Percentiles rank a stretch among this genome's conserved stretches.
Conservation (phyloP, 2,113 vertebrate species). For the Heloderma charlesbogerti region DNA sequence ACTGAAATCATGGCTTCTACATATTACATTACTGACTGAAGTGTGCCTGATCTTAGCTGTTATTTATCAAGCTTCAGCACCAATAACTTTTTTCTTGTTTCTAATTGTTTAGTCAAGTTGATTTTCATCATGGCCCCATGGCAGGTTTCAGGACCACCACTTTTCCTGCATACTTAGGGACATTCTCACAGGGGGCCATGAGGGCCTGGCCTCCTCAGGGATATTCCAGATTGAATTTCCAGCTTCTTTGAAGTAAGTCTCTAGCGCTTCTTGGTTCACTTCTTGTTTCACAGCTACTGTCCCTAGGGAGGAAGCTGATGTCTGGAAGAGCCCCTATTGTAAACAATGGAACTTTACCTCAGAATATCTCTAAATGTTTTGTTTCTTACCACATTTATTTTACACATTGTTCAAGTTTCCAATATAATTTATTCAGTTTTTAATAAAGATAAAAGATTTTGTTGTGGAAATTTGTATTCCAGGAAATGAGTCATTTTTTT, state of each 20-base stretch:
- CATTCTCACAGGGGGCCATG: not conserved
- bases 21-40: not conserved
- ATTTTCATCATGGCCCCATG: too few relatives aligned
- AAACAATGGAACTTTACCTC: not conserved
- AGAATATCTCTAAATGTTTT: not conserved
- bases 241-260: not conserved
- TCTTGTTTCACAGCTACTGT: not conserved
- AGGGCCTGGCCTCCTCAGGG: not conserved
- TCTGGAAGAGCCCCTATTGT: not conserved
- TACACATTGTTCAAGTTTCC: not conserved
- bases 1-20: not conserved
- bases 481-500: not conserved
- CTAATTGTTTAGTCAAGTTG: not conserved
- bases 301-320: not conserved
- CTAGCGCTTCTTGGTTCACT: not conserved
- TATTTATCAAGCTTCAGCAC: not conserved
- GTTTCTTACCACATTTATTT: not conserved
- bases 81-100: not conserved
- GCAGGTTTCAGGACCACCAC: not conserved
- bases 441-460: not conserved
- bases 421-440: not conserved
- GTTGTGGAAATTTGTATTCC: not conserved
- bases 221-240: not conserved
- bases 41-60: not conserved
- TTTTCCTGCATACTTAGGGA: not conserved